Conservation (phyloP, 2,797 vertebrate species). For the Anguilla pacifica region DNA sequence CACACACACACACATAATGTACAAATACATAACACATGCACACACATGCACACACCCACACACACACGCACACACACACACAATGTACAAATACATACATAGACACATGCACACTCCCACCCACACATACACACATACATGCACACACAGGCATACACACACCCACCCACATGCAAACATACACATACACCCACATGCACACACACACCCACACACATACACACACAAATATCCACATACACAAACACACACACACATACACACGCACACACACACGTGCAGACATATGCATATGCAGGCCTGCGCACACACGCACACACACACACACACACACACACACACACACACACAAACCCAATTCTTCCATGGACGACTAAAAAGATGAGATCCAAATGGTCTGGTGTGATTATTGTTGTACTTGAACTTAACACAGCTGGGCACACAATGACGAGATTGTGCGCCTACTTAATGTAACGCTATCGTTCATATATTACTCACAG, state of each 20-base stretch:
- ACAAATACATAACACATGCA: not conserved
- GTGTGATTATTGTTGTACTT: constrained; percentile 36
- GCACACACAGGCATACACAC: not conserved
- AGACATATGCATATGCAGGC: constrained; percentile 27
- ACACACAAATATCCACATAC: not conserved
- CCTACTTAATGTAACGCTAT: constrained; percentile 42
- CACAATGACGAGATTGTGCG: constrained; percentile 45
- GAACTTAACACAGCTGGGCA: constrained; percentile 32
- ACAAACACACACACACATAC: constrained; percentile 11
- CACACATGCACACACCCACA: not conserved
- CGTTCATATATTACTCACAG: constrained; percentile 54
- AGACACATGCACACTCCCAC: not conserved
- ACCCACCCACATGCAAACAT: not conserved
- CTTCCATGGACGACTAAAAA: not conserved
- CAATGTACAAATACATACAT: not conserved
- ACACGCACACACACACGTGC: not conserved
- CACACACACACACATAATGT: not conserved
- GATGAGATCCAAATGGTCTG: not conserved
- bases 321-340: constrained; percentile 32
- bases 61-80: not conserved
- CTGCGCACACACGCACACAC: not conserved
- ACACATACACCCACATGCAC: not conserved
- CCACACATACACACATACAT: not conserved
- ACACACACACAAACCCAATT: constrained; percentile 23
- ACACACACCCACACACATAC: not conserved